These are phyloP conservation scores for Calyptomena viridis DNA, from an alignment of 2,113 vertebrate species.

Conservation along the genomic window DNA sequence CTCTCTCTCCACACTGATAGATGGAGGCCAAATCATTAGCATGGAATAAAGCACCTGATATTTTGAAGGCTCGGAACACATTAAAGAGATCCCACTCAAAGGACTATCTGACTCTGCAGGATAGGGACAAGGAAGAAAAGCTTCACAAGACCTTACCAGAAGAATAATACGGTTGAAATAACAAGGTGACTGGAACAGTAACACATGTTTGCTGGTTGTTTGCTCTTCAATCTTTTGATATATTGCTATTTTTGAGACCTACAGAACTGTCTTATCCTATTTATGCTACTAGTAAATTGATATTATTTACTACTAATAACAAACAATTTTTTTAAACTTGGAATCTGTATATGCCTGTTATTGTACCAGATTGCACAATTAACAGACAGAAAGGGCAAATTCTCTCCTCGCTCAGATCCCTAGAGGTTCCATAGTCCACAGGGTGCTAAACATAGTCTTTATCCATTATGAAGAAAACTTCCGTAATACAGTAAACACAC, in stretches of 20 bases:
- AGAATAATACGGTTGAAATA: background rate
- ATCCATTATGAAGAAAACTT: background rate
- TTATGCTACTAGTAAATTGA: background rate
- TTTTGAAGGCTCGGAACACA: background rate
- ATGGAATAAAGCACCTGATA: background rate
- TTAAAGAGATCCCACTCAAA: background rate
- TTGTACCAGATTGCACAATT: background rate
- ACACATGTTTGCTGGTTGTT: background rate
- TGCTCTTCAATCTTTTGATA: background rate
- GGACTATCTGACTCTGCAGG: background rate
- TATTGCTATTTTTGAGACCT: background rate
- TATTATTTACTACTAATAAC: background rate
- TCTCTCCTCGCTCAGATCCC: background rate
- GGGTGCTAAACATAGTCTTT: background rate
- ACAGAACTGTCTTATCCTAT: background rate
- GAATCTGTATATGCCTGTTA: background rate
- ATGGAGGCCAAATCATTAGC: background rate
- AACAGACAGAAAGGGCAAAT: background rate
- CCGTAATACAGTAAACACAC: background rate
- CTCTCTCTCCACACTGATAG: background rate
- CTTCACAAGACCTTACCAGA: background rate
- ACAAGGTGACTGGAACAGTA: background rate
- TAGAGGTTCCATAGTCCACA: background rate
- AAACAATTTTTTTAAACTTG: background rate
- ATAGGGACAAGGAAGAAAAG: background rate